Base-by-base conservation (phyloP, 2,797 vertebrate genomes). In the Myotis findleyi region DNA sequence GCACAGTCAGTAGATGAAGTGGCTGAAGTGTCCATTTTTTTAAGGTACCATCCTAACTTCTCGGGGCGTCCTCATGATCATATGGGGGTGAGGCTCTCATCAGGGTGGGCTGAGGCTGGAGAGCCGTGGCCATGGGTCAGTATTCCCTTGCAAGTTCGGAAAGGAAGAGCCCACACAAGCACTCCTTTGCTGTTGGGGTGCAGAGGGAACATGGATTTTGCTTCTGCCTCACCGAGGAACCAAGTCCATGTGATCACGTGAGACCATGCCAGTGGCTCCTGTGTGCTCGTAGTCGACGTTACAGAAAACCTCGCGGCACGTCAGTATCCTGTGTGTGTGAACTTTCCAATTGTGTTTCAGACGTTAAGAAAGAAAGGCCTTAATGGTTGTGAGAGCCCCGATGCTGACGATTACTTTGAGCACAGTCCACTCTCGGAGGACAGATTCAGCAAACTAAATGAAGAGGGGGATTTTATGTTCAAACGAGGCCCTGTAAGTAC, bases 341-440 rank as follows among this genome's bases (percentile, higher is more conserved):
- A 99, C 99, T 99, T 98, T 99, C 99, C 99, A 99, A 99, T 99
- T 99, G 99, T 99, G 99, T 99, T 99, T 99, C 99, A 99, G 99
- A 99, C 99, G 98, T 99, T 99, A 99, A 99, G 99, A 99, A 99
- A 99, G 99, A 99, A 99, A 99, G 99, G 99, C 99, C 99, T 99
- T 99, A 99, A 99, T 99, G 99, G 99, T 99, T 99, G 99, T 99
- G 99, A 99, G 99, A 99, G 99, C 99, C 99, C 99, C 97, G 99
- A 99, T 99, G 99, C 99, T 96, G 99, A 99, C 98, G 99, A 99
- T 99, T 99, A 99, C 99, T 99, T 99, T 99, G 99, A 99, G 99
- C 99, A 99, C 99, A 99, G 99, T 99, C 99, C 99, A 98, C 99
- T 99, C 99, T 99, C 99, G 99, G 99, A 99, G 98, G 99, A 99